Evolutionary conservation across 2,113 vertebrate species (phyloP).

Genomic region (Pristiophorus japonicus): DNA sequence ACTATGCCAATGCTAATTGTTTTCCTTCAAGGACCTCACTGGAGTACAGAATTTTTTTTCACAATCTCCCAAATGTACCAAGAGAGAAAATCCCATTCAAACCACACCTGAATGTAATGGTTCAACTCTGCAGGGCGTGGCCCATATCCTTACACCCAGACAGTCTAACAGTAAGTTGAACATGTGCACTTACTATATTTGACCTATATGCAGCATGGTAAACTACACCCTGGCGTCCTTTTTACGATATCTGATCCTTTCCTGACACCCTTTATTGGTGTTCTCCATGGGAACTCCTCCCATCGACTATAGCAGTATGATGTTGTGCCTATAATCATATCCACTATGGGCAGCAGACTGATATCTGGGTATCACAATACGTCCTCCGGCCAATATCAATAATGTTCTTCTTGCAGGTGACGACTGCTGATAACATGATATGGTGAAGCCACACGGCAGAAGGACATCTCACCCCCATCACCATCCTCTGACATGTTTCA

Average conservation of each 20-base stretch:
- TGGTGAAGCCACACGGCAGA: not conserved
- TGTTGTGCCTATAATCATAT: not conserved
- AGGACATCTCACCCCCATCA: not conserved
- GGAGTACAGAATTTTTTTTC: not conserved
- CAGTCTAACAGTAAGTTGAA: not conserved
- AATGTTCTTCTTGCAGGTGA: not conserved
- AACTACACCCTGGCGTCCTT: not conserved
- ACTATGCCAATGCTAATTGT: not conserved
- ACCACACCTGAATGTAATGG: not conserved
- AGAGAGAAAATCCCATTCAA: not conserved
- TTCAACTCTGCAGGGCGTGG: not conserved
- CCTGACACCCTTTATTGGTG: not conserved
- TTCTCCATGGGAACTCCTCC: not conserved
- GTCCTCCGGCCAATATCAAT: not conserved
- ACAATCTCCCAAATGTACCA: not conserved
- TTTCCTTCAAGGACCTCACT: not conserved
- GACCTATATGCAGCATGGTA: not conserved
- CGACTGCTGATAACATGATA: not conserved
- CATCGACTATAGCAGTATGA: no score
- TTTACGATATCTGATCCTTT: not conserved
- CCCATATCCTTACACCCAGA: not conserved
- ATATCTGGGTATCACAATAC: not conserved
- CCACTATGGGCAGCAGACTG: not conserved
- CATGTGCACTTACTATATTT: not conserved
- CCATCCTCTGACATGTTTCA: not conserved